Base-by-base conservation (phyloP, 2,888 invertebrate genomes). In the Melinaea menophilus region DNA sequence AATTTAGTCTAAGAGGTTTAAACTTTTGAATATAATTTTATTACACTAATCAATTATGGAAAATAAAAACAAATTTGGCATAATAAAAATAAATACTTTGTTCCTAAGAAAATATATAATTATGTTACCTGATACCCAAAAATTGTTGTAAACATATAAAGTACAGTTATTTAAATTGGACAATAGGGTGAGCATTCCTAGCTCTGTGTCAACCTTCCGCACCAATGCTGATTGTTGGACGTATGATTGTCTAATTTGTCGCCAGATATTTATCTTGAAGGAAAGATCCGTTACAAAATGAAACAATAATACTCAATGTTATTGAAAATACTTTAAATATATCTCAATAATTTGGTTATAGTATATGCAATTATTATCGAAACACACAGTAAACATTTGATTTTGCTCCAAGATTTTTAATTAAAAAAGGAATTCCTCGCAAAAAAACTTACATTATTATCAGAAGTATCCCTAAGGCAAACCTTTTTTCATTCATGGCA, bases 131-230 rank as follows among this genome's bases (percentile, higher is more conserved):
- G 64, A 94, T 89, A 45, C 93, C 94, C 72, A 94, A 90, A 74
- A 94, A 95, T 7, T 95, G 86, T 73, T 95, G 95, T 59, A 95
- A 89, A 68, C 95, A 95, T 67, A 95, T 94, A 76, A 95, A 95
- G 79, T 94, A 95, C 60, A 90, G 77, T 95, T 95, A 72, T 93
- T 94, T 31, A 92, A 83, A 71, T 94, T 95, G 0, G 95, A 94
- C 4, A 95, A 79, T 0, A 95, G 79, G 0, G 95, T 90, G 62
- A 95, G 81, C 12, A 89, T 86, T 2, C 94, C 93, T 13, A 95
- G 86, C 56, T 92, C 86, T 3, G 84, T 79, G 72, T 95, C 94
- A 4, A 95, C 89, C 31, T 84, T 84, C 55, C 91, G 88, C 0
- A 94, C 92, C 41, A 95, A 81, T n/a, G 91, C 87, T 0, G 92